Base-by-base conservation (phyloP, 2,888 invertebrate species). In the Luffia ferchaultella region DNA sequence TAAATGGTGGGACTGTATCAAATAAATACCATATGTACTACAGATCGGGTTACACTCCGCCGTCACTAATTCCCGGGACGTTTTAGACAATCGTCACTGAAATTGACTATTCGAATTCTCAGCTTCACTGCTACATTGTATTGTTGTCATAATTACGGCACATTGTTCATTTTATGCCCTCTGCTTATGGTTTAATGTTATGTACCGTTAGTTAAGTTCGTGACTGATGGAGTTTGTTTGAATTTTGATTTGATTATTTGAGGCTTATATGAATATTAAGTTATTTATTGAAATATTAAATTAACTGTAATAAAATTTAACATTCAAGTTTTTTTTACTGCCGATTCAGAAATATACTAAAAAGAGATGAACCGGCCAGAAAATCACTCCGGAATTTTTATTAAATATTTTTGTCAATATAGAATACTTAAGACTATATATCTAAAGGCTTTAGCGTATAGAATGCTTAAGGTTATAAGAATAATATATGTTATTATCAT, bases 11-110 rank as follows among this genome's bases (percentile, higher is more conserved):
- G 67, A 68, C 65, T 65, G 63, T 71, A 68, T 67, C 68, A 69
- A 78, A 79, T 79, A 79, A 78, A 74, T 74, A 76, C 77, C 80
- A 80, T 80, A 78, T 79, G 82, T 72, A 75, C 61, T 62, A 60
- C 59, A 65, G 71, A 59, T 82, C 77, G 65, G 66, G 74, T 82
- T 80, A 75, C 82, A 65, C 65, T 62, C 68, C 67, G 67, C 63
- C 63, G 63, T 65, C 65, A 71, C 75, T 77, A 76, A 79, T 76
- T 72, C 68, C 58, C 61, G 16, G 49, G 2, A 15, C 12, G n/a
- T 16, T 49, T 49, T 20, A 2, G 2, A 20, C 43, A 17, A 49
- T 41, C 43, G 43, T 49, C 30, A 12, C 5, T 30, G 30, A 30
- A 7, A 30, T 30, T 30, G 30, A 7, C 30, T 3, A 30, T 30